Percentiles rank a stretch among this genome's conserved stretches.
These are phyloP conservation scores for Melieria omissa DNA, from an alignment of 2,888 invertebrate species.

Conservation along the genomic window DNA sequence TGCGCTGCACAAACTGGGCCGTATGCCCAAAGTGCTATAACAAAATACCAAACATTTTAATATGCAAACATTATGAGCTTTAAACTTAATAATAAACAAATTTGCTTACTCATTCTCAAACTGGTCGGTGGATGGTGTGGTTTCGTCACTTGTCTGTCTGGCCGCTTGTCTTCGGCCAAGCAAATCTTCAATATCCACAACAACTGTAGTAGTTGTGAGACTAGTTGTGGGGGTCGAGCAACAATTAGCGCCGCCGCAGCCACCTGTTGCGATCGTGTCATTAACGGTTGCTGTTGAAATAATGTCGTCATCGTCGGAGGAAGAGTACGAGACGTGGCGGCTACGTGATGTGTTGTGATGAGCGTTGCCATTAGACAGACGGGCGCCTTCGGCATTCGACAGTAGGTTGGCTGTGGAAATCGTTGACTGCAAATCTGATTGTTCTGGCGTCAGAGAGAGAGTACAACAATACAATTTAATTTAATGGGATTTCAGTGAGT, in stretches of 20 bases:
- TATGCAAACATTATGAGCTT: background rate
- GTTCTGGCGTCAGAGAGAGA: constrained; percentile 42
- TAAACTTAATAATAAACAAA: background rate
- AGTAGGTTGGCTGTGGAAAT: constrained; percentile 63
- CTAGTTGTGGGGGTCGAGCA: constrained; percentile 56
- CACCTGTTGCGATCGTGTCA: constrained; percentile 29
- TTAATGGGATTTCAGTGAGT: background rate
- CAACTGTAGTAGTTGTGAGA: constrained; percentile 63
- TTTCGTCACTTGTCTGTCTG: constrained; percentile 27
- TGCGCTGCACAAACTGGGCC: constrained; percentile 66
- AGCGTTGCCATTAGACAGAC: constrained; percentile 42
- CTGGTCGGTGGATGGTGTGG: constrained; percentile 40
- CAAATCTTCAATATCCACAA: constrained; percentile 76
- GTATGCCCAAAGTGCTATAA: constrained; percentile 47
- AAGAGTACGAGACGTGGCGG: constrained; percentile 60
- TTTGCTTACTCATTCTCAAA: constrained; percentile 46
- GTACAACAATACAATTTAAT: background rate
- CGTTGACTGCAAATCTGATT: constrained; percentile 58
- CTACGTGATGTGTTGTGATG: constrained; percentile 47
- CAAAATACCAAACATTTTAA: background rate
- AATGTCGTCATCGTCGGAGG: constrained; percentile 63
- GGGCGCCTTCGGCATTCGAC: constrained; percentile 49
- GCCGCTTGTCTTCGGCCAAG: constrained; percentile 50
- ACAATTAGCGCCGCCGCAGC: constrained; percentile 59
- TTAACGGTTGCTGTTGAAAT: constrained; percentile 31